Evolutionary conservation across 2,888 invertebrate genomes (phyloP).

Genomic region (Perizoma flavofasciatum): DNA sequence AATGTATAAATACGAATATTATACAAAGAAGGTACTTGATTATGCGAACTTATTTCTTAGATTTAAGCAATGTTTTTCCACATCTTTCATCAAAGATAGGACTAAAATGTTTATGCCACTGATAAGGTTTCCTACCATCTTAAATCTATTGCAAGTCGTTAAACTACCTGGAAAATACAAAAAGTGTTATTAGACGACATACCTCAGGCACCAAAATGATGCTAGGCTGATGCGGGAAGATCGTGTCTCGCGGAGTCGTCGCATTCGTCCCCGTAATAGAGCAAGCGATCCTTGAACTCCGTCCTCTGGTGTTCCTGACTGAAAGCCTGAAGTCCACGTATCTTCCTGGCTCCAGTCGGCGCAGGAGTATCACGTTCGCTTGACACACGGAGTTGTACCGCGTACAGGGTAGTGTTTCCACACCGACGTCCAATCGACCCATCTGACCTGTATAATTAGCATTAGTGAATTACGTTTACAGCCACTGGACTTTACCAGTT

Average conservation of each 20-base stretch:
- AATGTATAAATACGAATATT: too few species aligned
- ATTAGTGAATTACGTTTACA: constrained; percentile 19
- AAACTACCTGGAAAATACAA: too few species aligned
- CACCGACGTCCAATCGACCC: constrained; percentile 89
- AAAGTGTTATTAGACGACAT: constrained; percentile 38
- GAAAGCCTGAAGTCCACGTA: constrained; percentile 91
- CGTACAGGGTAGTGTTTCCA: constrained; percentile 93
- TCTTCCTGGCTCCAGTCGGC: constrained; percentile 90
- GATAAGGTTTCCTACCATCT: too few species aligned
- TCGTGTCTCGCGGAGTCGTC: constrained; percentile 91
- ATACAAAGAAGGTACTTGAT: too few species aligned
- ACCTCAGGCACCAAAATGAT: constrained; percentile 91
- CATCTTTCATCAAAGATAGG: too few species aligned
- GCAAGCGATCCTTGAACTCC: constrained; percentile 89
- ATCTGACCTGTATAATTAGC: constrained; percentile 79
- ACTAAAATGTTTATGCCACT: too few species aligned
- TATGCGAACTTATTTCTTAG: too few species aligned
- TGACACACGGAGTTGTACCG: constrained; percentile 95
- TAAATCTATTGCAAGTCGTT: too few species aligned
- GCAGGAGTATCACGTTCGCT: constrained; percentile 92
- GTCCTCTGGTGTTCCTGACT: constrained; percentile 90
- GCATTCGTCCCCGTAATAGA: constrained; percentile 93
- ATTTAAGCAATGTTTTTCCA: too few species aligned
- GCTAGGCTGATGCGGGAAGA: constrained; percentile 92
- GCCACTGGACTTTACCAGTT: constrained; percentile 5